These are phyloP conservation scores for Penaeus japonicus DNA, from an alignment of 1,140 invertebrate species.

Conservation along the genomic window DNA sequence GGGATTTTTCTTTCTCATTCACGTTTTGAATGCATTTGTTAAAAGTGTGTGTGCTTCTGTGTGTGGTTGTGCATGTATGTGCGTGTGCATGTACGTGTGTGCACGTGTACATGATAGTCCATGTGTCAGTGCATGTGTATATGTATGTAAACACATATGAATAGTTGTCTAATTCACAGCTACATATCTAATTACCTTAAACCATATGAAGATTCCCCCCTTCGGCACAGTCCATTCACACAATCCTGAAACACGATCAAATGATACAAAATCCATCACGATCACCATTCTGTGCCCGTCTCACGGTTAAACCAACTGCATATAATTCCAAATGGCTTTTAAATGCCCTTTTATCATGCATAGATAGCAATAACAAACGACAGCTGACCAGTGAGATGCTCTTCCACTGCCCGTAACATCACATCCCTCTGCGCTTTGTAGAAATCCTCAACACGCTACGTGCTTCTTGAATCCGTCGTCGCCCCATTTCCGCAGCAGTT, in stretches of 20 bases:
- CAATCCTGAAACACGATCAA: slow-evolving; percentile 65
- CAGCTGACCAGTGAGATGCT: slow-evolving; percentile 67
- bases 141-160: not conserved
- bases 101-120: no score
- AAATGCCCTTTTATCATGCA: no score
- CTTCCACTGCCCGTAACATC: slow-evolving; percentile 70
- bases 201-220: slow-evolving; percentile 82
- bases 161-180: not conserved
- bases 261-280: no score
- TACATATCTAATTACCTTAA: slow-evolving; percentile 64
- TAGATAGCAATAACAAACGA: not conserved
- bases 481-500: slow-evolving; percentile 72
- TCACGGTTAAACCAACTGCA: no score
- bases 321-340: no score
- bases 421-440: slow-evolving; percentile 73
- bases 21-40: no score
- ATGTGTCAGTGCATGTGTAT: no score
- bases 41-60: no score
- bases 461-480: slow-evolving; percentile 71
- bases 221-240: slow-evolving; percentile 74
- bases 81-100: no score
- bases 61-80: no score
- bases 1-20: no score
- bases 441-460: slow-evolving; percentile 71
- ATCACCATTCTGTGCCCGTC: no score